Base-by-base conservation (phyloP, 2,797 vertebrate species). In the Buphagus erythrorhynchus region DNA sequence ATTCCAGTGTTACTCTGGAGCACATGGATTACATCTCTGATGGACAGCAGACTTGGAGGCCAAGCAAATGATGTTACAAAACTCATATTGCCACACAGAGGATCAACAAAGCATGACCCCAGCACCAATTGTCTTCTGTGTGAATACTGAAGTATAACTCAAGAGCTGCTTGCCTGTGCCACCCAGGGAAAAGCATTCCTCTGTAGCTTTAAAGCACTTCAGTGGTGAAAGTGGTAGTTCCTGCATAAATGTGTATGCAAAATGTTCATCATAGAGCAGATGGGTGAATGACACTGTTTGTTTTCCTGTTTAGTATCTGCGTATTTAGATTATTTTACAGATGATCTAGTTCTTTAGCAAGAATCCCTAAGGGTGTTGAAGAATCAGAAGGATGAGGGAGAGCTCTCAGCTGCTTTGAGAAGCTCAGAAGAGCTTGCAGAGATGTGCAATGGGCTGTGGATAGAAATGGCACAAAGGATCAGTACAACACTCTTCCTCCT, bases 171-270 rank as follows among this genome's bases (percentile, higher is more conserved):
- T 90, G 35, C 43, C 52, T 20, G 12, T 79, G 61, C 51, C 52
- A 38, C 0, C 0, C 8, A 51, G 33, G 28, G 43, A 86, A 35
- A 7, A 42, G 12, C 6, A 9, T 55, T 36, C 11, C 13, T 5
- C 52, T 51, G 28, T 21, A 25, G 19, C 29, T 66, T 62, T 66
- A 46, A 65, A 69, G 28, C 16, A 43, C 17, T 86, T 73, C 28
- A 13, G 43, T 24, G 67, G 43, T 63, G 40, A 55, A 62, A 66
- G 51, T 12, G 14, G 29, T 40, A 51, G 28, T 13, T 73, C 40
- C 25, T 71, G 29, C 31, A 5, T 71, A 55, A 65, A 45, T 29
- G 13, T 9, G 1, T 35, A 42, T n/a, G 15, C 35, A 66, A 69
- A 69, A n/a, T 0, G 0, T 72, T 65, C 17, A 25, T 58, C 12